Evolutionary conservation across 2,888 invertebrate genomes (phyloP).

Genomic region (Eustalomyia histrio): DNA sequence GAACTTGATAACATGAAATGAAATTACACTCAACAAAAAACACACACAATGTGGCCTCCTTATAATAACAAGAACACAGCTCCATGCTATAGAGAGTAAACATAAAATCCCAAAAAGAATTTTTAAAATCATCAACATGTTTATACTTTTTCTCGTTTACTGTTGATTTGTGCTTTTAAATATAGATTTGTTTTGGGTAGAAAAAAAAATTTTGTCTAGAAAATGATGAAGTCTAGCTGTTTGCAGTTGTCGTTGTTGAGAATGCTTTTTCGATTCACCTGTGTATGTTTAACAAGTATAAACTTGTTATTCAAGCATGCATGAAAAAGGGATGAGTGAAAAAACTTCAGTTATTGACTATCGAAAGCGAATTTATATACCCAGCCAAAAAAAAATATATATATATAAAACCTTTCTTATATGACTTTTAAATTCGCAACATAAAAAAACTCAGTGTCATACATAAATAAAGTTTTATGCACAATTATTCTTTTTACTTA

Average conservation of each 20-base stretch:
- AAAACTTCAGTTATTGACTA: not conserved
- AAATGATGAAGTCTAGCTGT: not conserved
- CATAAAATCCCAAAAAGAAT: too few relatives aligned
- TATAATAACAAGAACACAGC: too few relatives aligned
- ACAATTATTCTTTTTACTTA: too few relatives aligned
- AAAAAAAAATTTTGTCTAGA: not conserved
- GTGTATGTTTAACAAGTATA: not conserved
- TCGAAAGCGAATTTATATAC: not conserved
- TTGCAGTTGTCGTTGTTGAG: not conserved
- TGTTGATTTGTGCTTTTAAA: conserved; percentile 7
- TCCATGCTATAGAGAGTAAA: too few relatives aligned
- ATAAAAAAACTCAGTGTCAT: too few relatives aligned
- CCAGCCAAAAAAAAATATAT: too few relatives aligned
- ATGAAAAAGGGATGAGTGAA: not conserved
- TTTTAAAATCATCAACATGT: conserved; percentile 7
- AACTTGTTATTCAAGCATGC: not conserved
- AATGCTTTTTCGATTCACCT: not conserved
- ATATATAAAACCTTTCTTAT: too few relatives aligned
- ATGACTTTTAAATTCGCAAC: too few relatives aligned
- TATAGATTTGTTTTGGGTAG: not conserved
- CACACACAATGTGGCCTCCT: not conserved
- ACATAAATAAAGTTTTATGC: too few relatives aligned
- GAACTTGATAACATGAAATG: not conserved
- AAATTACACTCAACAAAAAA: not conserved
- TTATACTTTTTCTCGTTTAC: not conserved